Conservation (phyloP, 2,113 vertebrate species). For the Murina feae region DNA sequence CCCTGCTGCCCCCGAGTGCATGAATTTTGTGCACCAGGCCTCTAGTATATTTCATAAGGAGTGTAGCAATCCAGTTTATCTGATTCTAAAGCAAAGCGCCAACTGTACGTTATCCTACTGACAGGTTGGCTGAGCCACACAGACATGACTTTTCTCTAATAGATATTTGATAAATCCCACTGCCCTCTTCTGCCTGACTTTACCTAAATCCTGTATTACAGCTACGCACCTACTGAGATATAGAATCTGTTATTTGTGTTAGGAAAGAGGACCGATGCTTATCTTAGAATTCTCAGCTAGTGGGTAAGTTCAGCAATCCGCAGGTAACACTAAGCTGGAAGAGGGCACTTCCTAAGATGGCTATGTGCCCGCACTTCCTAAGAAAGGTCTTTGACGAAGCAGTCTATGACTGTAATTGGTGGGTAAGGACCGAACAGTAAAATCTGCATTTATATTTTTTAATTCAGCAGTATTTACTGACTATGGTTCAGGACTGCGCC, state of each 20-base stretch:
- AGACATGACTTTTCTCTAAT: neutral
- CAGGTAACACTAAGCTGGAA: neutral
- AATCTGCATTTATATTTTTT: neutral
- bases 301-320: neutral
- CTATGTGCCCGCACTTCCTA: neutral
- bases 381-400: neutral
- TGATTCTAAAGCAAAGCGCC: neutral
- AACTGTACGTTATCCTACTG: neutral
- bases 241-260: neutral
- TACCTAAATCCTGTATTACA: neutral
- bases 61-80: neutral
- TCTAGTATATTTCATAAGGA: neutral
- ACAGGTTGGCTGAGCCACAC: neutral
- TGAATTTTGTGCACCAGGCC: no score
- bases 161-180: neutral
- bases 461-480: neutral
- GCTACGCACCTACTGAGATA: neutral
- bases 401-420: neutral
- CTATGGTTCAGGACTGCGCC: neutral
- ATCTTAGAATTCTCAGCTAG: neutral
- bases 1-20: no score
- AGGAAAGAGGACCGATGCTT: neutral
- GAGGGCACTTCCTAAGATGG: neutral
- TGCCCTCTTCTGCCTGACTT: neutral
- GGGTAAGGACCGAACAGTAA: neutral